phyloP scores from a whole-genome alignment of 23 tunicate genomes.

The Diplosoma virens region DNA sequence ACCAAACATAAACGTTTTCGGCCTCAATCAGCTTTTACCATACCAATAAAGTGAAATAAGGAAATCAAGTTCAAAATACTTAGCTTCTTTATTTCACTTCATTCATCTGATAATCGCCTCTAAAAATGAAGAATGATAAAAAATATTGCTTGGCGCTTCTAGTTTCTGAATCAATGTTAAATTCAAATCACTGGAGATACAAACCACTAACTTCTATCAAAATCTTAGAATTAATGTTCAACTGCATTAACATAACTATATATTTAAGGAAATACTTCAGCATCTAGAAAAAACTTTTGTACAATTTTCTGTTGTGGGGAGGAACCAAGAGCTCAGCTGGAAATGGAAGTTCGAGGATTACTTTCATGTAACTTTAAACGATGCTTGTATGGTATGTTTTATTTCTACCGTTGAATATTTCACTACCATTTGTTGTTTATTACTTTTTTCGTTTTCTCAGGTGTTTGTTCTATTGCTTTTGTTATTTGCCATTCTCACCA shows the following conservation, averaged over 20 bases:
- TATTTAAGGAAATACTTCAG: conserved; percentile 13
- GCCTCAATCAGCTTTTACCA: too few species aligned
- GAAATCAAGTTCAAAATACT: too few species aligned
- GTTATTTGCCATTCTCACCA: conserved; percentile 28
- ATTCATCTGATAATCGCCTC: too few species aligned
- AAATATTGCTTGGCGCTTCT: too few species aligned
- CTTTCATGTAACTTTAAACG: conserved; percentile 30
- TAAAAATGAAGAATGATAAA: too few species aligned
- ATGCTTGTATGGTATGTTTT: conserved; percentile 25
- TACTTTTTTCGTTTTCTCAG: neutral
- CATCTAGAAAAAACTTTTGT: conserved; percentile 13
- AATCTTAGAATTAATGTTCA: neutral
- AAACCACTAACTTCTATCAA: too few species aligned
- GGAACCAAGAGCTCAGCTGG: neutral
- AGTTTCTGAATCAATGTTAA: too few species aligned
- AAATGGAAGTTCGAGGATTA: conserved; percentile 55
- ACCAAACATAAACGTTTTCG: too few species aligned
- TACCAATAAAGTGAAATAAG: too few species aligned
- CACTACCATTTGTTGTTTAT: neutral
- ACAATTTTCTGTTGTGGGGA: neutral
- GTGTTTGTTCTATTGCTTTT: conserved; percentile 2
- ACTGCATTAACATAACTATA: neutral
- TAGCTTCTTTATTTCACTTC: too few species aligned
- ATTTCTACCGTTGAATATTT: too few species aligned
- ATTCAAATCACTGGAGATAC: too few species aligned